phyloP scores from a whole-genome alignment of 2,888 invertebrate genomes.

The Drosophila koepferae region DNA sequence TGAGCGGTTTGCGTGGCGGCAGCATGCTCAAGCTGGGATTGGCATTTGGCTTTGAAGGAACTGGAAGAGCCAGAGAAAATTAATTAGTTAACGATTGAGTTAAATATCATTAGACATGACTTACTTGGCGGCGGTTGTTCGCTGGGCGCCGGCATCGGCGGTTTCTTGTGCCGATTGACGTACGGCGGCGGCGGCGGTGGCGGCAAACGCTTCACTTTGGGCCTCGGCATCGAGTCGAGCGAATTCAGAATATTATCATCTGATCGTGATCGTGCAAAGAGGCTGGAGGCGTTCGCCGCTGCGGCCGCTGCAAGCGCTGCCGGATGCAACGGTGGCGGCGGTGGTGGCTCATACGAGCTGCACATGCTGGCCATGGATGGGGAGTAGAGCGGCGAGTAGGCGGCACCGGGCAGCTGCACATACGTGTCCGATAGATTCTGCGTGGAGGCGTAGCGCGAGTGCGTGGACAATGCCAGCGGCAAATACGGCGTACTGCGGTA shows the following conservation, averaged over 20 bases:
- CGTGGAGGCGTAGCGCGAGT: conserved; percentile 91
- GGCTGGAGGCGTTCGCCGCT: conserved; percentile 83
- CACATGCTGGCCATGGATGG: conserved; percentile 88
- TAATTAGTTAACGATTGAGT: neutral
- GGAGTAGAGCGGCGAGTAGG: conserved; percentile 88
- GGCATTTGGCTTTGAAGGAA: conserved; percentile 82
- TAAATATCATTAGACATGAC: conserved; percentile 36
- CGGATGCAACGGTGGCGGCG: conserved; percentile 88
- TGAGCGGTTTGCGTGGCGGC: conserved; percentile 78
- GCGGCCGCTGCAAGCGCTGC: conserved; percentile 80
- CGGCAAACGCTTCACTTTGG: conserved; percentile 86
- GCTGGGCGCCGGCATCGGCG: conserved; percentile 86
- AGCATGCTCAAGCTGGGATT: conserved; percentile 58
- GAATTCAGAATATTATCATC: conserved; percentile 93
- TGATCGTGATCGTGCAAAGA: conserved; percentile 90
- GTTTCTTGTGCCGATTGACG: conserved; percentile 84
- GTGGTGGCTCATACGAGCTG: conserved; percentile 89
- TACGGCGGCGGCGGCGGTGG: conserved; percentile 88
- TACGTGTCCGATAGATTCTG: conserved; percentile 92
- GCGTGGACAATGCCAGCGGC: conserved; percentile 88
- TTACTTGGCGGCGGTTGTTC: conserved; percentile 85
- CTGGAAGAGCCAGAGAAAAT: conserved; percentile 55
- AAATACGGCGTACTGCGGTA: conserved; percentile 94
- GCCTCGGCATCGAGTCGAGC: conserved; percentile 86
- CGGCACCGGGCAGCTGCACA: conserved; percentile 87